phyloP scores from a whole-genome alignment of 2,888 invertebrate species.

The Drosophila macrospina region DNA sequence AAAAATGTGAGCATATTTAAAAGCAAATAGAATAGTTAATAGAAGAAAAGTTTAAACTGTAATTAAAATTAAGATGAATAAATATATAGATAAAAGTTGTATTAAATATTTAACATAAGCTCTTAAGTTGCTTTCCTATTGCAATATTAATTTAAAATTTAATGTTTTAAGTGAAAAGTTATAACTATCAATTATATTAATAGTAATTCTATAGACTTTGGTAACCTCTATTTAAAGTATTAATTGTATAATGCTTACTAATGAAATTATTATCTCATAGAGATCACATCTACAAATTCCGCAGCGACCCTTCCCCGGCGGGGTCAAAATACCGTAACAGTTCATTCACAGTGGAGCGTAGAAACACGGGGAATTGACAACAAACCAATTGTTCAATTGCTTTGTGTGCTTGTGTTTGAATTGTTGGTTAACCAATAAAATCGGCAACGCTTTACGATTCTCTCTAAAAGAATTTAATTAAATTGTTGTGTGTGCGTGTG shows the following conservation, averaged over 20 bases:
- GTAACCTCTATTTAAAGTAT: slow-evolving; percentile 8
- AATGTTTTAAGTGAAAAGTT: background rate
- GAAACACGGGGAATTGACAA: slow-evolving; percentile 21
- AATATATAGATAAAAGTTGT: background rate
- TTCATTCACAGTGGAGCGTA: slow-evolving; percentile 33
- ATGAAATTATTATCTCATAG: slow-evolving; percentile 44
- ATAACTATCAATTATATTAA: background rate
- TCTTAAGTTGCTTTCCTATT: too few species aligned
- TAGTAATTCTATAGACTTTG: background rate
- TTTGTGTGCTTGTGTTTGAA: slow-evolving; percentile 50
- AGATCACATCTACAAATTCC: slow-evolving; percentile 33
- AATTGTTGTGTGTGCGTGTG: slow-evolving; percentile 27
- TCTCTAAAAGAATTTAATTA: slow-evolving; percentile 40
- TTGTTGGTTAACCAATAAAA: slow-evolving; percentile 70
- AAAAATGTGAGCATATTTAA: too few species aligned
- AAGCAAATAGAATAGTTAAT: too few species aligned
- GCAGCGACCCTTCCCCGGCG: slow-evolving; percentile 6
- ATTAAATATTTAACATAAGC: background rate
- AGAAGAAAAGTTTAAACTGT: too few species aligned
- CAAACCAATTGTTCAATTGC: slow-evolving; percentile 75
- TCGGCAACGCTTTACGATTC: slow-evolving; percentile 69
- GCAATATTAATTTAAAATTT: background rate
- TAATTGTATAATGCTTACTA: slow-evolving; percentile 32
- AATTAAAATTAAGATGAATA: too few species aligned
- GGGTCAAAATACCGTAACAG: slow-evolving; percentile 65